Evolutionary conservation across 2,888 invertebrate species (phyloP).

Genomic region (Glyphotaelius pellucidus): DNA sequence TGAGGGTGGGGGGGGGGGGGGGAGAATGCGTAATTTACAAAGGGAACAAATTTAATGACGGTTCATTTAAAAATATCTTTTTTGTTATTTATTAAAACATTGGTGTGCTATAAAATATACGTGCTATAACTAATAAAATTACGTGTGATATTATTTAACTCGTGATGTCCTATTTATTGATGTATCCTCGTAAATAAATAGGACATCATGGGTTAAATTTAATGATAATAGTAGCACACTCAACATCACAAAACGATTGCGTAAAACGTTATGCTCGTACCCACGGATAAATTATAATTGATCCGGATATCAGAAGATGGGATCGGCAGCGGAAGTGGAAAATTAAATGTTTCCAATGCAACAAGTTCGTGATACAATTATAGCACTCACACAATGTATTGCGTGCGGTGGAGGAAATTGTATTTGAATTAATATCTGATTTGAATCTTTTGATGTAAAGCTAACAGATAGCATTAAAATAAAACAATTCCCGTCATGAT

Average conservation of each 20-base stretch:
- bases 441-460: not conserved
- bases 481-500: not conserved
- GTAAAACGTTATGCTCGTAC: not conserved
- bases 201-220: no score
- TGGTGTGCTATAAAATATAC: no score
- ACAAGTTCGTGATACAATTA: slow-evolving; percentile 51
- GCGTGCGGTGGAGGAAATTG: slow-evolving; percentile 44
- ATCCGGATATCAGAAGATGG: slow-evolving; percentile 40
- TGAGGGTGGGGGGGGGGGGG: no score
- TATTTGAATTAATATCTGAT: slow-evolving; percentile 4
- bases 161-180: no score
- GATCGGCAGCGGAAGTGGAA: slow-evolving; percentile 52
- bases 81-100: no score
- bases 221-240: not conserved
- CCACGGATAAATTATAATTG: not conserved
- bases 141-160: no score
- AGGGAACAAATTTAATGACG: no score
- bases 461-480: not conserved
- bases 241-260: not conserved
- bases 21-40: no score
- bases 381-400: not conserved
- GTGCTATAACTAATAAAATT: no score
- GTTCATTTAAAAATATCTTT: no score
- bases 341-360: slow-evolving; percentile 55
- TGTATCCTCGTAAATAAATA: no score